Base-by-base conservation (phyloP, 2,888 invertebrate genomes). In the Andrena hattorfiana region DNA sequence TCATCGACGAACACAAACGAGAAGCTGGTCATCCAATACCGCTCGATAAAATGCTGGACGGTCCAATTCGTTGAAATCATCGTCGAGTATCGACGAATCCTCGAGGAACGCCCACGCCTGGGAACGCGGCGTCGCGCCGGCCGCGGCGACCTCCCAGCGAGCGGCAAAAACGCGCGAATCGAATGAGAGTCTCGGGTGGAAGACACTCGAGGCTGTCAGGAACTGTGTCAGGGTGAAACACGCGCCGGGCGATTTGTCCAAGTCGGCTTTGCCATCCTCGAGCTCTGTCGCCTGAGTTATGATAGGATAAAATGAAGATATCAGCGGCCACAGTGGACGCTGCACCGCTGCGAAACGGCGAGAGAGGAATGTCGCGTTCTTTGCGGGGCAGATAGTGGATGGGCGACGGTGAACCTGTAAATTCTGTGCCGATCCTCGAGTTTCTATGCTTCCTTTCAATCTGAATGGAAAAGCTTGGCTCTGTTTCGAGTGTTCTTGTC, bases 231-330 rank as follows among this genome's bases (percentile, higher is more conserved):
- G 79, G 75, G 64, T 70, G 66, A 75, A 60, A 70, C 56, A 68
- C 28, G 63, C 23, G 62, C 20, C 23, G 54, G 26, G 16, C 80
- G 80, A 87, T 87, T 86, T 86, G 84, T 84, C 78, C 83, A 51
- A 67, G 67, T 69, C 71, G 69, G 75, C 74, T 79, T 81, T 80
- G 63, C 72, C 64, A 68, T 68, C 77, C 75, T 51, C 70, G 67
- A 54, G 75, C 77, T 75, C 16, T 68, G 78, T 86, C 82, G 75
- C 84, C 87, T 89, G 87, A 90, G 84, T 90, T 89, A 89, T 85
- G 90, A 89, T 87, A 84, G 85, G 79, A 71, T 70, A 84, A 83
- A 89, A 90, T 89, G 88, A 90, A 90, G 90, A 90, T 90, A 89
- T 90, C 89, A 82, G 67, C 72, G 77, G 71, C 75, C 73, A 63